Base-by-base conservation (phyloP, 2,888 invertebrate species). In the Diplolepis rosae region DNA sequence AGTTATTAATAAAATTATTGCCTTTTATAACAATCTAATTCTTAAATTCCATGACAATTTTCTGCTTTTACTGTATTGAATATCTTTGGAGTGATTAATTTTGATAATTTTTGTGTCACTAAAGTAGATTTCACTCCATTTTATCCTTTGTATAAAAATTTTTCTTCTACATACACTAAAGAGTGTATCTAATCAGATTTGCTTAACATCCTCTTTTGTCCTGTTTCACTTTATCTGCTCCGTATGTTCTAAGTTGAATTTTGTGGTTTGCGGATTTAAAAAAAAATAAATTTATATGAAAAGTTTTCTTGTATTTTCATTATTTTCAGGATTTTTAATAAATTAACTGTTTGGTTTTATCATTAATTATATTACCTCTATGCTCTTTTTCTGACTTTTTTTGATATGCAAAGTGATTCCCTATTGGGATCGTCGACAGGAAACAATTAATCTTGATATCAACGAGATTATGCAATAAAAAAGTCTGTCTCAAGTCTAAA, bases 101-200 rank as follows among this genome's bases (percentile, higher is more conserved):
- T 61, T 35, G 22, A 24, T 61, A 9, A 7, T n/a, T 35, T 39
- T 24, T 22, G 9, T 61, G 39, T 61, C 24, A 24, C 13, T 18
- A 18, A 54, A 6, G 32, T 45, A 30, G 68, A 72, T 70, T 67
- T 70, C 66, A 35, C 15, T 67, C 56, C 28, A 39, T 69, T 66
- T 68, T 45, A 66, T 70, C 66, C 68, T n/a, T 24, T 24, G 61
- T 39, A n/a, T 39, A 11, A 27, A 3, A 39, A 61, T 39, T 61
- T 39, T 61, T n/a, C 7, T 39, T 39, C 3, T 24, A 61, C 24
- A 22, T 32, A 13, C n/a, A 56, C 32, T 0, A 30, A 56, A 4
- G 35, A 35, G 39, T n/a, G 35, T 65, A 30, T 42, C 27, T 69
- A 54, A 48, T 48, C 39, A 54, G 45, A 48, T 30, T 28, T 24